Evolutionary conservation across 2,113 vertebrate species (phyloP).

Genomic region (Damaliscus lunatus): DNA sequence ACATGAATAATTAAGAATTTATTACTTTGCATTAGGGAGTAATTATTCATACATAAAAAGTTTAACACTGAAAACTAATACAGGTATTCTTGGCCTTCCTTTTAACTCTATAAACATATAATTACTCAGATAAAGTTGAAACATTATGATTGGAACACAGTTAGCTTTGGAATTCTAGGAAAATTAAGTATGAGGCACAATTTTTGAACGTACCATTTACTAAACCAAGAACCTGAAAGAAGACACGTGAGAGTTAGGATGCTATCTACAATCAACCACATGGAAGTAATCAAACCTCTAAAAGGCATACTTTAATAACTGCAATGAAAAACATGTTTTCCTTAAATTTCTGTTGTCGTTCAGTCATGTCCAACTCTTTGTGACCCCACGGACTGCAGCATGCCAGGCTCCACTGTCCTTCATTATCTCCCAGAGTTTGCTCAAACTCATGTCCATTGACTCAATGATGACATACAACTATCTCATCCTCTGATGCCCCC

Average conservation of each 20-base stretch:
- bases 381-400: too few species aligned
- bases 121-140: neutral
- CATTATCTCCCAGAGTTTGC: too few species aligned
- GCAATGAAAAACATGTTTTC: neutral
- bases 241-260: neutral
- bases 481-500: too few species aligned
- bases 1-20: slow-evolving; percentile 11
- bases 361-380: too few species aligned
- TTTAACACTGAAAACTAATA: slow-evolving; percentile 21
- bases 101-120: neutral
- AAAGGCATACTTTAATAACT: slow-evolving; percentile 18
- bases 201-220: neutral
- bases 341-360: too few species aligned
- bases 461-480: too few species aligned
- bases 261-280: neutral
- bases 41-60: slow-evolving; percentile 1
- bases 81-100: neutral
- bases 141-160: neutral
- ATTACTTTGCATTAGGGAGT: neutral
- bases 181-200: neutral
- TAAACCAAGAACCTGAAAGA: neutral
- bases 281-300: slow-evolving; percentile 1
- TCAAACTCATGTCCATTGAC: too few species aligned
- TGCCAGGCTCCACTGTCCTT: too few species aligned
- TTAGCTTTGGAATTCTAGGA: slow-evolving; percentile 41